Base-by-base conservation (phyloP, 2,113 vertebrate genomes). In the Malurus melanocephalus region DNA sequence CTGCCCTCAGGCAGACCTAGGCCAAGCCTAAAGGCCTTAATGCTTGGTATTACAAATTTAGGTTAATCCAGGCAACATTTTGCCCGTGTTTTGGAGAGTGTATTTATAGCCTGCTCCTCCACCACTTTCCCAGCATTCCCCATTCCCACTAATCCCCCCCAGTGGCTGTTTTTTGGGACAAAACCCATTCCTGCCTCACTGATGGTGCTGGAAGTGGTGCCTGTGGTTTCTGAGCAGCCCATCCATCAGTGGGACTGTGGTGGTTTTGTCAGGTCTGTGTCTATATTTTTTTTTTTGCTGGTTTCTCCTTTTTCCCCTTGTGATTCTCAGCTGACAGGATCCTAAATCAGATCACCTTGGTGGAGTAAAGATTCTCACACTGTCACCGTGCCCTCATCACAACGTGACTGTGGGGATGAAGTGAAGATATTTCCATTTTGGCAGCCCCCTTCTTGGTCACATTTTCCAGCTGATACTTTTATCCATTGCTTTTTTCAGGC, bases 271-370 rank as follows among this genome's bases (percentile, higher is more conserved):
- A 79, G 28, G 15, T 52, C 46, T 55, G 11, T 51, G 56, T 32
- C 28, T 33, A 0, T 23, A 10, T 40, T 11, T 23, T 27, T 82
- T 42, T 82, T 42, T 14, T 57, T 67, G 40, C 17, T 14, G 28
- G 8, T 43, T 83, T 72, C 20, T 43, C 48, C 13, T 16, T 62
- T 73, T 32, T 40, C 1, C 21, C 48, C 32, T 32, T 1, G 1
- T 32, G 23, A 59, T 49, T 87, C 24, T 16, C 19, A 28, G 2
- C 10, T 57, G 43, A 21, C 28, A 26, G 13, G 30, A 3, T 43
- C 21, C 18, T 11, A 6, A 8, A 0, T 32, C 10, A 42, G 62
- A 52, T 24, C 51, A 80, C 4, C 2, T n/a, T 2, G 8, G 16
- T 56, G 55, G 11, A 64, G 13, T 65, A 65, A 87, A 60, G 20